These are phyloP conservation scores for Sipha flava DNA, from an alignment of 1,140 invertebrate genomes.

Conservation along the genomic window DNA sequence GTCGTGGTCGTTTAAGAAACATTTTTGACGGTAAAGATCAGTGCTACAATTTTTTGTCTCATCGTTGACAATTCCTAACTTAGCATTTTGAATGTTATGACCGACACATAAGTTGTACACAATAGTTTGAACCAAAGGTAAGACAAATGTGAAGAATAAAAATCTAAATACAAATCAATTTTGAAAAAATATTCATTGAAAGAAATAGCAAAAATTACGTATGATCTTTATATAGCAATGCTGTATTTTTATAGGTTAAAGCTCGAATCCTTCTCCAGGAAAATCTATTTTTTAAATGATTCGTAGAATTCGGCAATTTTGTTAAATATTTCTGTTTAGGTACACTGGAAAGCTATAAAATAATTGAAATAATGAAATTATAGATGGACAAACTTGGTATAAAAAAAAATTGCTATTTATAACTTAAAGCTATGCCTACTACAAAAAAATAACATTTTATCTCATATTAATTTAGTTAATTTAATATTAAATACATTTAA, in stretches of 20 bases:
- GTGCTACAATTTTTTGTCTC: slow-evolving; percentile 48
- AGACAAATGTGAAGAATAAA: slow-evolving; percentile 77
- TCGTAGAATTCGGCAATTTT: not conserved
- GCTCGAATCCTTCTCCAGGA: slow-evolving; percentile 14
- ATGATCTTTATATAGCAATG: not conserved
- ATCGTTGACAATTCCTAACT: slow-evolving; percentile 74
- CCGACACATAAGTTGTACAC: slow-evolving; percentile 90
- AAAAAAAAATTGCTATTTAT: too few species aligned
- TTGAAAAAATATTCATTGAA: not conserved
- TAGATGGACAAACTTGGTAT: too few species aligned
- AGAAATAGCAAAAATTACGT: not conserved
- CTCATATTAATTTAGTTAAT: too few species aligned
- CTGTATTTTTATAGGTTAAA: not conserved
- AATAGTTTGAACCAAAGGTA: slow-evolving; percentile 84
- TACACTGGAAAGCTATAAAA: not conserved
- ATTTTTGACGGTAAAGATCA: not conserved
- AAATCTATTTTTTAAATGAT: not conserved
- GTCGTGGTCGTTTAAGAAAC: not conserved
- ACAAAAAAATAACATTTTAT: too few species aligned
- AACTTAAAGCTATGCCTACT: too few species aligned
- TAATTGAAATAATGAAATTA: not conserved
- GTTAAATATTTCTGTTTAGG: not conserved
- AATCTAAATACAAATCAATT: slow-evolving; percentile 49
- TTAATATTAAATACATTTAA: too few species aligned
- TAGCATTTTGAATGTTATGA: slow-evolving; percentile 72